Evolutionary conservation across 92 coral and sea anemone species (phyloP).

Genomic region (Porites rus): DNA sequence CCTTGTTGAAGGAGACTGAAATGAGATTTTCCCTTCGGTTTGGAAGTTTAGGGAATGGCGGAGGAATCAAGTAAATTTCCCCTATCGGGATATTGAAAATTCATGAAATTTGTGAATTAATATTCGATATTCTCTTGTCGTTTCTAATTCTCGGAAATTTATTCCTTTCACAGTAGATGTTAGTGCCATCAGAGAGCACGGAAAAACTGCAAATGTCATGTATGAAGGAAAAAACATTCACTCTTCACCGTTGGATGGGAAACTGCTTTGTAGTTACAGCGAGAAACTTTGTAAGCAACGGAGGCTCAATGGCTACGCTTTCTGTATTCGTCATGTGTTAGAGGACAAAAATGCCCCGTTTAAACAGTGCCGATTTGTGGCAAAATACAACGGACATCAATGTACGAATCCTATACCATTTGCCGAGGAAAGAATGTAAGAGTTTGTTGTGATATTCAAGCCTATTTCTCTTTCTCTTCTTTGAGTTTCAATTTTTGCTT

Average conservation of each 20-base stretch:
- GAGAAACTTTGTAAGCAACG: conserved; percentile 99
- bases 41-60: conserved; percentile 77
- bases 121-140: conserved; percentile 82
- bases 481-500: neutral
- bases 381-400: conserved; percentile 99
- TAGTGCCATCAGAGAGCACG: conserved; percentile 85
- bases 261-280: conserved; percentile 98
- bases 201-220: conserved; percentile 78
- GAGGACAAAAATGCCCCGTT: conserved; percentile 99
- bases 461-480: conserved; percentile 26
- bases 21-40: conserved; percentile 34
- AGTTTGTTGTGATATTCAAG: conserved; percentile 34
- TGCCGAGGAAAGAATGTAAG: conserved; percentile 99
- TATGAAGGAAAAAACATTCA: conserved; percentile 99
- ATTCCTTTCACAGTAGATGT: conserved; percentile 87
- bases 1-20: conserved; percentile 19
- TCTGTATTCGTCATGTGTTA: conserved; percentile 99
- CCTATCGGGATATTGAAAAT: conserved; percentile 71
- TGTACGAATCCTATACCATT: conserved; percentile 99
- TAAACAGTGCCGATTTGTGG: conserved; percentile 99
- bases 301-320: conserved; percentile 98
- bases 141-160: conserved; percentile 71
- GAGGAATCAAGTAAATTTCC: conserved; percentile 80
- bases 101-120: conserved; percentile 69
- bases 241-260: conserved; percentile 99